Base-by-base conservation (phyloP, 2,797 vertebrate genomes). In the Diceros bicornis region DNA sequence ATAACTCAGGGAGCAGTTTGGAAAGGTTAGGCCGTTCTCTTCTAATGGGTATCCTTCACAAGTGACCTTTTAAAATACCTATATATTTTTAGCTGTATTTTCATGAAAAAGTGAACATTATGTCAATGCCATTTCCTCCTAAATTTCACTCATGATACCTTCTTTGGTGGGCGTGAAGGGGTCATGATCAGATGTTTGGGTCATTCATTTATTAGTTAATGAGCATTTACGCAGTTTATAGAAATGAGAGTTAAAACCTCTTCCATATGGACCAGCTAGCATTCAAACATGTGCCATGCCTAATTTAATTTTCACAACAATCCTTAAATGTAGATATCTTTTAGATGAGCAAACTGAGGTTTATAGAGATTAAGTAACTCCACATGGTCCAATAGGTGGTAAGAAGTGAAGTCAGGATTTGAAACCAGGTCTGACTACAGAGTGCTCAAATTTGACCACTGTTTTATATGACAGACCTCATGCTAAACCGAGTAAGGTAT, bases 241-340 rank as follows among this genome's bases (percentile, higher is more conserved):
- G 66, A 64, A 90, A 25, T 25, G 17, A 89, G 50, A 88, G 61
- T 52, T 55, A 23, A 55, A 75, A 88, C 83, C 55, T 78, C 25
- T 88, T 91, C 44, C 20, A 20, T 61, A 16, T 13, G 8, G 68
- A 37, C 3, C 6, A 27, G 4, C 82, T 68, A 52, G 21, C 12
- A 6, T 64, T 55, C 66, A 16, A 81, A 47, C 14, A 41, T 29
- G 34, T 55, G 52, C 1, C 7, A 50, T 66, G 57, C 20, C 61
- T 92, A 81, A 85, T 89, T 90, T 88, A 68, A 88, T 59, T 75
- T 88, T 59, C 85, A 87, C 78, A 62, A 1, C 23, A 94, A 74
- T 7, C 20, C 78, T 77, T 79, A 57, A 64, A 0, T 0, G 32
- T 91, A 84, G 25, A 17, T 77, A 14, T 87, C 91, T 94, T 94